Conservation (phyloP, 2,797 vertebrate genomes). For the Steatocranus sp. region DNA sequence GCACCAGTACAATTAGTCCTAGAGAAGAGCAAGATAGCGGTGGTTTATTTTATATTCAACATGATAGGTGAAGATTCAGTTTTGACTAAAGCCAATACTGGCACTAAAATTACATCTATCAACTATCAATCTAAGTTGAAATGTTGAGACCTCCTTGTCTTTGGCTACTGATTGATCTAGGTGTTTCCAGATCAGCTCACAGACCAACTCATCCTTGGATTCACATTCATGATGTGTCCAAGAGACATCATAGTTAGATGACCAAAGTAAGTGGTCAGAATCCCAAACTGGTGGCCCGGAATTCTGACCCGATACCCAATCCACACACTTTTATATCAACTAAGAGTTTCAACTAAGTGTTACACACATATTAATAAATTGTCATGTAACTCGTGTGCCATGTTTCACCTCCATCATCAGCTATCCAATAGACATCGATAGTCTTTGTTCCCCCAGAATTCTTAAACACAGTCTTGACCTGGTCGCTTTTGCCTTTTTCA, state of each 20-base stretch:
- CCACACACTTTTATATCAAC: neutral
- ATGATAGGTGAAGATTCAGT: neutral
- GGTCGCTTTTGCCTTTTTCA: constrained; percentile 10
- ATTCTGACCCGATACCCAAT: neutral
- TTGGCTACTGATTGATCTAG: neutral
- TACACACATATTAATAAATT: neutral
- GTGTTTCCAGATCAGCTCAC: neutral
- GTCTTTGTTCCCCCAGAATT: constrained; percentile 70
- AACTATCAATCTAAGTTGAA: neutral
- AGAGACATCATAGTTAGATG: neutral
- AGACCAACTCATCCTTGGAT: neutral
- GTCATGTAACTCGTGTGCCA: neutral
- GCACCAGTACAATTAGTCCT: constrained; percentile 80
- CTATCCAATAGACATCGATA: constrained; percentile 79
- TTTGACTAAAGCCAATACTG: neutral
- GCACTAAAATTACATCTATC: neutral
- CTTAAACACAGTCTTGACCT: constrained; percentile 72
- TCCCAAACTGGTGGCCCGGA: neutral
- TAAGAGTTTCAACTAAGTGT: neutral
- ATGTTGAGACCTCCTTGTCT: neutral
- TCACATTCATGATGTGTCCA: fast-evolving
- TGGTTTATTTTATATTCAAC: neutral
- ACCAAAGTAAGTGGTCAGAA: fast-evolving
- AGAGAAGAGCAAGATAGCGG: neutral
- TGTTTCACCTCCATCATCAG: constrained; percentile 74